Evolutionary conservation across 2,888 invertebrate species (phyloP).

Genomic region (Ormyrus pomaceus): DNA sequence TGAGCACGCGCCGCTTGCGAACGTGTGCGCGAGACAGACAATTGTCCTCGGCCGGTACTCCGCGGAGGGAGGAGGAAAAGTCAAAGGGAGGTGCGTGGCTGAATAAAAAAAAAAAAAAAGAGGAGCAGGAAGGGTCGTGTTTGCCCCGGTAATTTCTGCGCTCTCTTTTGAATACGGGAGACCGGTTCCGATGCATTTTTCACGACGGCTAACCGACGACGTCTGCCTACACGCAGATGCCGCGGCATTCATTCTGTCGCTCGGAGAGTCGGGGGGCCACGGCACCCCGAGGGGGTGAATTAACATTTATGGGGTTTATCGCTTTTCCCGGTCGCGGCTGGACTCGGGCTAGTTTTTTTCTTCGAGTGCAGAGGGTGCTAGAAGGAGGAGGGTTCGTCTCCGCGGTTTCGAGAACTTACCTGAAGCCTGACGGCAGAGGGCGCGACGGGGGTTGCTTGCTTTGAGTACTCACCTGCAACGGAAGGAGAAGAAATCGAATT

Average conservation of each 20-base stretch:
- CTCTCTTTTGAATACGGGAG: neutral
- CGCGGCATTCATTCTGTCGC: constrained; percentile 23
- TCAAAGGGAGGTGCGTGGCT: constrained; percentile 1
- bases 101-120: neutral
- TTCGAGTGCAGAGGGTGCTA: neutral
- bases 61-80: constrained; percentile 11
- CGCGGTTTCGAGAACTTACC: constrained; percentile 29
- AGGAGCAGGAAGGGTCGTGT: constrained; percentile 14
- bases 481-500: neutral
- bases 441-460: no score
- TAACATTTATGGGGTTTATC: constrained; percentile 43
- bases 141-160: constrained; percentile 45
- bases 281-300: neutral
- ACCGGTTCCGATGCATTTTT: constrained; percentile 48
- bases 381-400: neutral
- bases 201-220: constrained; percentile 4
- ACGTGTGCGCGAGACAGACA: constrained; percentile 8
- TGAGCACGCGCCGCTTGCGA: neutral
- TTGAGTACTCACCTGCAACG: constrained; percentile 51
- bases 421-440: neutral
- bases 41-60: constrained; percentile 4
- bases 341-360: neutral
- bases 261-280: neutral
- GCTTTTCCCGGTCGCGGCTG: neutral
- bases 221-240: constrained; percentile 21